phyloP scores from a whole-genome alignment of 2,888 invertebrate genomes.

The Agonopterix subpropinquella region DNA sequence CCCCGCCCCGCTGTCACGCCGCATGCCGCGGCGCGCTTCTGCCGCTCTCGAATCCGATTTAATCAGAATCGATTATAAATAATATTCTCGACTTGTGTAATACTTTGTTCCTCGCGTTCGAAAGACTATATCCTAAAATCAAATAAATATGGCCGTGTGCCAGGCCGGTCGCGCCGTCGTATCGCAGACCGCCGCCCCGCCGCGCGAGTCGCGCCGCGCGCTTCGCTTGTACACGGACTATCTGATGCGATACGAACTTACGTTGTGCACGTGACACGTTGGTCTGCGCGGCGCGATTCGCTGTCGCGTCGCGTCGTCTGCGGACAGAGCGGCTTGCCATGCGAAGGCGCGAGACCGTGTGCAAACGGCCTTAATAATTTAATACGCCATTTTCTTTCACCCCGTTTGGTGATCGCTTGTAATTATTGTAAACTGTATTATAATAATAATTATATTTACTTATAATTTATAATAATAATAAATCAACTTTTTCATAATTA shows the following conservation, averaged over 20 bases:
- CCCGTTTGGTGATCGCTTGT: conserved; percentile 75
- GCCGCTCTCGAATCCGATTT: conserved; percentile 69
- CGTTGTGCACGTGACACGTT: neutral
- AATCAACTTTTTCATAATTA: conserved; percentile 77
- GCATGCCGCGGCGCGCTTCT: conserved; percentile 47
- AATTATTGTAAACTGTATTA: conserved; percentile 77
- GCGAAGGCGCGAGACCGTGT: conserved; percentile 27
- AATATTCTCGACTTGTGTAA: conserved; percentile 74
- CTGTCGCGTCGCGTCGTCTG: neutral
- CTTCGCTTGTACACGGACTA: no score
- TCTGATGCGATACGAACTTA: neutral
- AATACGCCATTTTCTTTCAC: conserved; percentile 75
- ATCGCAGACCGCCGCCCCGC: conserved; percentile 8
- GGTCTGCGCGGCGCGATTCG: conserved; percentile 1
- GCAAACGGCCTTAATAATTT: conserved; percentile 56
- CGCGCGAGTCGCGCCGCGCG: conserved; percentile 17
- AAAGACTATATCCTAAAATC: conserved; percentile 73
- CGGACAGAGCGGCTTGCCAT: conserved; percentile 20
- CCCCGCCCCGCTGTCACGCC: conserved; percentile 40
- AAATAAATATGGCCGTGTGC: conserved; percentile 43
- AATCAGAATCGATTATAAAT: conserved; percentile 72
- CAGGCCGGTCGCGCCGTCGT: conserved; percentile 20
- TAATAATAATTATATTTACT: conserved; percentile 73
- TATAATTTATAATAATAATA: conserved; percentile 57
- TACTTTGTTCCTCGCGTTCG: conserved; percentile 75